These are phyloP conservation scores for Hybognathus amarus DNA, from an alignment of 2,797 vertebrate species.

Conservation along the genomic window DNA sequence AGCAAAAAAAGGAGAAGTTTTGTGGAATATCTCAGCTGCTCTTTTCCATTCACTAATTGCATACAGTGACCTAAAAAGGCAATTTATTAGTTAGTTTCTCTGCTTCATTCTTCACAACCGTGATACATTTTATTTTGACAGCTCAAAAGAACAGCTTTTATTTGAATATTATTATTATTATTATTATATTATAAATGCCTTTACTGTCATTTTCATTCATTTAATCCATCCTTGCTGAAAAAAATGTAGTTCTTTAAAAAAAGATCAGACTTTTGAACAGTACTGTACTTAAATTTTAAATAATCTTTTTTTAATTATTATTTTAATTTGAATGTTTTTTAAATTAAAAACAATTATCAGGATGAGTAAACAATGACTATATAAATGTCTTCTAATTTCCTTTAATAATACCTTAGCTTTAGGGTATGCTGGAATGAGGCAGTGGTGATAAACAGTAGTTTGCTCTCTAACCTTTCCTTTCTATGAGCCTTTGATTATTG, in stretches of 20 bases:
- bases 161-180: background rate
- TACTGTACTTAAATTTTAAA: background rate
- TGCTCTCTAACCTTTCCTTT: slow-evolving; percentile 1
- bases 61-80: background rate
- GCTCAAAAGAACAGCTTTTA: background rate
- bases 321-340: background rate
- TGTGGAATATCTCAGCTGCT: background rate
- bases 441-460: background rate
- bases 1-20: background rate
- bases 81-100: background rate
- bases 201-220: background rate
- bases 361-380: background rate
- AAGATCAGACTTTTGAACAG: too few relatives aligned
- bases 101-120: background rate
- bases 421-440: background rate
- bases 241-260: background rate
- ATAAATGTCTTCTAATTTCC: background rate
- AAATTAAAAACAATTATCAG: background rate
- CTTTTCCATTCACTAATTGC: background rate
- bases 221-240: background rate
- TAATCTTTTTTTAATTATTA: background rate
- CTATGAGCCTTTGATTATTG: slow-evolving; percentile 20
- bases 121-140: background rate
- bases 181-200: background rate
- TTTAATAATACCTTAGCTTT: background rate